Evolutionary conservation across 2,797 vertebrate genomes (phyloP), one percentile per base, ranked within the genome.

Genomic region (Brotula barbata): DNA sequence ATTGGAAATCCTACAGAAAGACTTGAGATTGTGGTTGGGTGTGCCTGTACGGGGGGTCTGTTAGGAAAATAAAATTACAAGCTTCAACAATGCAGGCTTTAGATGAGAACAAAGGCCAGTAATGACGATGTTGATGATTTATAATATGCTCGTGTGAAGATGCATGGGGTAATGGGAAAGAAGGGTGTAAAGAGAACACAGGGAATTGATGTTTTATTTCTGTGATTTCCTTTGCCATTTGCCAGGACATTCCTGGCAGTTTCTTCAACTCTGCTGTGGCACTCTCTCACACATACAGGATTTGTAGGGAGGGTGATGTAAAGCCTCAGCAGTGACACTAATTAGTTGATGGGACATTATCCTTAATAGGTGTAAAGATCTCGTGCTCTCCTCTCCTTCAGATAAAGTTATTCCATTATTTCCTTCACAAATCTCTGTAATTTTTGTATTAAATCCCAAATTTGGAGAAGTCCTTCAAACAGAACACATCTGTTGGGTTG

Each of bases 361-460:
- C 20, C 13, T 14, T 43, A 20, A n/a, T n/a, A n/a, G n/a, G n/a
- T n/a, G n/a, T n/a, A n/a, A n/a, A n/a, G n/a, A 44, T 44, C 42
- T 44, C 9, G 9, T 33, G 31, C 11, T 7, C 9, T 33, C 9
- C 5, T 33, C 6, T 33, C 31, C 6, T 33, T 33, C 5, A 33
- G 11, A 9, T 10, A 6, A 9, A 33, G 6, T 33, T 11, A 33
- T 67, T n/a, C 11, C 13, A 12, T 39, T 51, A 1, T 54, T 33
- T 15, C 28, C 17, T 22, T 36, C 2, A 20, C 16, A 36, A 12
- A 11, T 11, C 21, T 46, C 22, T 58, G 13, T 22, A 15, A 55
- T 44, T 15, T 74, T 43, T 63, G 53, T 57, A 45, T 40, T 49
- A 2, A 42, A 4, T 63, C 44, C 46, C 42, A 51, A 15, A 47